Evolutionary conservation across 2,888 invertebrate species (phyloP).

Genomic region (Cetonia aurata): DNA sequence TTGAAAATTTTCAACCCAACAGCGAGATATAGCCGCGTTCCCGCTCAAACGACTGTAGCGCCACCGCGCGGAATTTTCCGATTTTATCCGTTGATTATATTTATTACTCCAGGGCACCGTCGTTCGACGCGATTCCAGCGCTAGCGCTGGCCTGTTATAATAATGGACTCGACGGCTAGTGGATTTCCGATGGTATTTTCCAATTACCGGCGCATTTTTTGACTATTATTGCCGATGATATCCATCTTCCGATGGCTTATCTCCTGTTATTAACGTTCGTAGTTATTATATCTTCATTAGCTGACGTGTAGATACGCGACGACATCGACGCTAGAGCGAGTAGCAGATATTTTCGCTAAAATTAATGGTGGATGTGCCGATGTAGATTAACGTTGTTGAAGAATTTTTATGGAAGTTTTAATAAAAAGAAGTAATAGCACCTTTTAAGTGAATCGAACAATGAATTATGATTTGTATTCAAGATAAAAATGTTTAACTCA

Average conservation of each 20-base stretch:
- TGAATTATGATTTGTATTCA: too few relatives aligned
- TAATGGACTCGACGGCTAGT: conserved; percentile 13
- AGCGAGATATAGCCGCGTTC: conserved; percentile 34
- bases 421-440: too few relatives aligned
- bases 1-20: conserved; percentile 14
- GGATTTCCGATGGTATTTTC: conserved; percentile 26
- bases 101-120: conserved; percentile 31
- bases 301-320: too few relatives aligned
- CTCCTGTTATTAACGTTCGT: conserved; percentile 9
- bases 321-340: too few relatives aligned
- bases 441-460: too few relatives aligned
- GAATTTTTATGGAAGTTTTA: too few relatives aligned
- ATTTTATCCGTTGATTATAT: conserved; percentile 35
- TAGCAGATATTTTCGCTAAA: too few relatives aligned
- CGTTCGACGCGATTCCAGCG: background rate
- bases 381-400: too few relatives aligned
- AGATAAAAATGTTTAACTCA: too few relatives aligned
- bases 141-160: background rate
- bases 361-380: too few relatives aligned
- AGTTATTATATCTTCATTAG: too few relatives aligned
- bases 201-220: conserved; percentile 25
- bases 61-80: conserved; percentile 28
- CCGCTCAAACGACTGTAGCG: conserved; percentile 25
- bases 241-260: conserved; percentile 18
- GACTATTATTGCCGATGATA: conserved; percentile 22